A percentile compares a stretch with the other conserved stretches of the same genome.
Conservation (phyloP, 2,797 vertebrate genomes). For the Tauraco hartlaubi region DNA sequence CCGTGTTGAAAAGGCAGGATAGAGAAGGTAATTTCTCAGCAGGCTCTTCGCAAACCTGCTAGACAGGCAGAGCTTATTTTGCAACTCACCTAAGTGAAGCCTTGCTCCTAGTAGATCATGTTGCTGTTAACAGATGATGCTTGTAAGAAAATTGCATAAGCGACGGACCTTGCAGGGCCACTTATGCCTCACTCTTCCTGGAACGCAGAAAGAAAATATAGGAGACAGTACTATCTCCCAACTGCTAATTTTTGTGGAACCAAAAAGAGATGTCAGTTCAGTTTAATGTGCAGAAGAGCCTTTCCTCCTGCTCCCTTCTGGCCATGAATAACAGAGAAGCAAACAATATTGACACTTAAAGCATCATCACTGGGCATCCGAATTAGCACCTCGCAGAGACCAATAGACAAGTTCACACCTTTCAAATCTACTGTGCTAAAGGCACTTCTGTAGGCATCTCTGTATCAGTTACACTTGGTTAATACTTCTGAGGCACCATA, state of each 20-base stretch:
- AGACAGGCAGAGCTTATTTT: neutral
- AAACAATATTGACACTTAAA: constrained; percentile 72
- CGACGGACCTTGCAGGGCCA: neutral
- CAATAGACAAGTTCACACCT: constrained; percentile 47
- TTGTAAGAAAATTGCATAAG: neutral
- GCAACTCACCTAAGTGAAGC: neutral
- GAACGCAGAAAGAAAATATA: neutral
- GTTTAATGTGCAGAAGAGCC: constrained; percentile 40
- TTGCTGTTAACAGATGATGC: neutral
- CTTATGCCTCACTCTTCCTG: neutral
- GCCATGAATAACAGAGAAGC: constrained; percentile 41
- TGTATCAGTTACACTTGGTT: constrained; percentile 8
- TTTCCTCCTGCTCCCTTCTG: constrained; percentile 25
- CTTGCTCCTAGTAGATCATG: neutral
- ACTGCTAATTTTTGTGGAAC: constrained; percentile 5
- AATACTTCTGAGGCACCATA: constrained; percentile 32
- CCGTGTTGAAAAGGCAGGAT: neutral
- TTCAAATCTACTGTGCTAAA: constrained; percentile 44
- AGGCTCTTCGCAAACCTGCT: neutral
- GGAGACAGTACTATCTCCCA: constrained; percentile 8
- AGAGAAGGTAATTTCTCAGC: neutral
- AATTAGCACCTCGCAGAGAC: constrained; percentile 58
- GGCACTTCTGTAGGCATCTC: constrained; percentile 3
- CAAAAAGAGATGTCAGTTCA: constrained; percentile 47
- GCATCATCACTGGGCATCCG: constrained; percentile 47